These are phyloP conservation scores for Xylophagus ater DNA, from an alignment of 2,888 invertebrate genomes.

Conservation along the genomic window DNA sequence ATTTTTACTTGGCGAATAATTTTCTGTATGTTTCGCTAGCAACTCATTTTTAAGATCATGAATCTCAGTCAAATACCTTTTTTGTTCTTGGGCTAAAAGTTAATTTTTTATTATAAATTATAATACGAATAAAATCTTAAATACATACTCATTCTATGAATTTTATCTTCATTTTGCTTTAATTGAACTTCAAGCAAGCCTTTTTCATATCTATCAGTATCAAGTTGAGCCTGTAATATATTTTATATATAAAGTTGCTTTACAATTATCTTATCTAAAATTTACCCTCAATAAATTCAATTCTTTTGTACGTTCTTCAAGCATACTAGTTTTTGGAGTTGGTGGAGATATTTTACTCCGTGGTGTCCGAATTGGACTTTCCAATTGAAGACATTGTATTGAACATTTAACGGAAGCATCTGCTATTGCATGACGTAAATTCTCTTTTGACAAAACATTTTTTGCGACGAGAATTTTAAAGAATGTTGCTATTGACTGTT, in stretches of 20 bases:
- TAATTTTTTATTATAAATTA: not conserved
- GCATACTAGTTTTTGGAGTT: conserved; percentile 29
- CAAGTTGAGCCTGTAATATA: conserved; percentile 27
- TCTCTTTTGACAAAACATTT: conserved; percentile 22
- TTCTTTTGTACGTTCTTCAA: conserved; percentile 31
- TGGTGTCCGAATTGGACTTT: conserved; percentile 23
- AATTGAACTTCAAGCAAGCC: conserved; percentile 29
- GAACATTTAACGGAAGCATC: conserved; percentile 12
- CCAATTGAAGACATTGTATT: conserved; percentile 4
- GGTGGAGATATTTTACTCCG: conserved; percentile 23
- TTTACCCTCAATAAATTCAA: conserved; percentile 28
- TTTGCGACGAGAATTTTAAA: conserved; percentile 26
- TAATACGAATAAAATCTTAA: too few relatives aligned
- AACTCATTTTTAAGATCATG: conserved; percentile 25
- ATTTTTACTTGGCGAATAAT: conserved; percentile 17
- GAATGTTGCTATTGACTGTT: conserved; percentile 28
- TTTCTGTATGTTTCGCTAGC: conserved; percentile 20
- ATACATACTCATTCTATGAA: conserved; percentile 24
- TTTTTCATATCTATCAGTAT: conserved; percentile 34
- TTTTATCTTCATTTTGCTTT: conserved; percentile 27
- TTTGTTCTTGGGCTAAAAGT: conserved; percentile 22
- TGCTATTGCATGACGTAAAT: conserved; percentile 25
- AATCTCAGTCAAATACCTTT: conserved; percentile 22
- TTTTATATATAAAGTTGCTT: not conserved
- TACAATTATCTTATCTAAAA: not conserved